Conservation (phyloP, 2,888 invertebrate genomes). For the Nephrotoma appendiculata region DNA sequence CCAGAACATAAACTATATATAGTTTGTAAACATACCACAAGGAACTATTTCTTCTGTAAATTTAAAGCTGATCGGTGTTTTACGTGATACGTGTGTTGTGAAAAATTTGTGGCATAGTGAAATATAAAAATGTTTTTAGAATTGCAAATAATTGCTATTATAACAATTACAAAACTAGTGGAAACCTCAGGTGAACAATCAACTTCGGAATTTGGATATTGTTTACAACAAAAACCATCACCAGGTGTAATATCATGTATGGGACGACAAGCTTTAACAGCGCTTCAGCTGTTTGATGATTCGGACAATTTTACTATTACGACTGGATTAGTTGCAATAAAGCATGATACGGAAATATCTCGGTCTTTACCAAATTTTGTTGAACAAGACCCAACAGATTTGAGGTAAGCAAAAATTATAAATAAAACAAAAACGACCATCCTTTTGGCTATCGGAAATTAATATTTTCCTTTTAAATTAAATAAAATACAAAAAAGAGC, state of each 20-base stretch:
- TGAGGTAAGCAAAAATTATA: constrained; percentile 35
- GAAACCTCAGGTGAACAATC: neutral
- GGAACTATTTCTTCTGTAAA: neutral
- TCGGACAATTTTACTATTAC: constrained; percentile 50
- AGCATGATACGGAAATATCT: constrained; percentile 41
- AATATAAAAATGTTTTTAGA: neutral
- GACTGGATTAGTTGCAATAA: constrained; percentile 45
- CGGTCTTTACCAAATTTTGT: constrained; percentile 50
- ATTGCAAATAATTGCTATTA: neutral
- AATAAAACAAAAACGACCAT: too few relatives aligned
- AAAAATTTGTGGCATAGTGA: neutral
- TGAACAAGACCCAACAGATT: constrained; percentile 60
- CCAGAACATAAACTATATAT: neutral
- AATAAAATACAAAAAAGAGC: too few relatives aligned
- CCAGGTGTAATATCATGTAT: constrained; percentile 46
- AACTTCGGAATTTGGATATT: constrained; percentile 21
- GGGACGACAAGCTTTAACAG: constrained; percentile 51
- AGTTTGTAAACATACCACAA: neutral
- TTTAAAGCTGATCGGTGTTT: neutral
- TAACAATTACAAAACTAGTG: neutral
- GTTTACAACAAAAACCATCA: constrained; percentile 32
- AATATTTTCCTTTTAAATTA: too few relatives aligned
- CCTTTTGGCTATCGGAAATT: too few relatives aligned
- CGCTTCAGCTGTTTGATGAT: constrained; percentile 49
- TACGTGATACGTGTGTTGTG: neutral